Evolutionary conservation across 2,888 invertebrate species (phyloP), one percentile per base, ranked within the genome.

Genomic region (Bedellia somnulentella): DNA sequence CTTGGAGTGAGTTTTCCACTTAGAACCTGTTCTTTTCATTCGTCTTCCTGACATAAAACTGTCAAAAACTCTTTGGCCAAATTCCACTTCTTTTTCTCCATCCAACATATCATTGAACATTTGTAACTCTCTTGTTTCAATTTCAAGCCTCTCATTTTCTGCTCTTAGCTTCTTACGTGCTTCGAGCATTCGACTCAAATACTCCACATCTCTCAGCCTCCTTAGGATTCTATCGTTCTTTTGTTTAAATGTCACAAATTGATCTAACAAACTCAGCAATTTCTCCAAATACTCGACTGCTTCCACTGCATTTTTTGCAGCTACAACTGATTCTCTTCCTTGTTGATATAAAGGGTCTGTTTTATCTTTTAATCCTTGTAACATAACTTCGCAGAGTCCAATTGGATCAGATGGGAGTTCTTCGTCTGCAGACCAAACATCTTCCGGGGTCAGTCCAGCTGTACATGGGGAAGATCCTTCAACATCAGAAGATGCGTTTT

Each of bases 211-310:
- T 35, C 85, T 79, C 15, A 89, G 79, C 29, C 83, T 77, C 40
- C 81, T 77, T 33, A 86, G 80, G 14, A 89, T 64, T 37, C 80
- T 79, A 1, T 80, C 76, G 53, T 90, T 89, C 39, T 88, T 85
- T 44, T 87, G 84, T 38, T 85, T 80, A 21, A 90, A 59, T 24
- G 81, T 80, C 4, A 88, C 71, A 39, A 90, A 79, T 46, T 89
- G 87, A 46, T 91, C 88, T 57, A 92, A 78, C 17, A 93, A 60
- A 35, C 82, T 81, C 43, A 90, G 82, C 5, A 93, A 71, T 43
- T 87, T 87, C 41, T 89, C 89, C 29, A 93, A 57, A 46, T 92
- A 89, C 45, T 90, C 89, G 37, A 93, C 79, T 1, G 85, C 81
- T 41, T 85, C 82, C 8, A 83, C 64, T 0, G 83, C 79, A 11